Evolutionary conservation across 2,888 invertebrate genomes (phyloP), one percentile per base, ranked within the genome.

Genomic region (Leucophora obtusa): DNA sequence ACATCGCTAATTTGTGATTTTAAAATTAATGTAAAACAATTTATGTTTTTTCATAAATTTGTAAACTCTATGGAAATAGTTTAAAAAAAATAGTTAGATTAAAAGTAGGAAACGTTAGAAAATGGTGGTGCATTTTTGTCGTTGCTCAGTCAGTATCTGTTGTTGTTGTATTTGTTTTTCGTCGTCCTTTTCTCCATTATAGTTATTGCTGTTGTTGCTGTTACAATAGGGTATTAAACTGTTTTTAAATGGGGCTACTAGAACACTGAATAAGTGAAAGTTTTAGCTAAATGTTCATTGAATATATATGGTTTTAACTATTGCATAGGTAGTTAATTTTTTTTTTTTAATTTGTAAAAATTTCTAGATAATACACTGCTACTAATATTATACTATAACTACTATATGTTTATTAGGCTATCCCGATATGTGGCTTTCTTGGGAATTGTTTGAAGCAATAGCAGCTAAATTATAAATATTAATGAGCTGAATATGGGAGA

Each of bases 231-330:
- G 68, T 68, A 78, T 78, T 78, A 78, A 78, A 68, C 68, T 66
- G 71, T 80, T 80, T 79, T 66, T 51, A 72, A 80, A 75, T 80
- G 79, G 75, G 79, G 75, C 79, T 63, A 80, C 75, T 80, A 66
- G 79, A 63, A 63, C 66, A 66, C 56, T 35, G 66, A 53, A 54
- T n/a, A n/a, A 66, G 66, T 56, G 66, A 66, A 66, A 66, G 66
- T 66, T 66, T 66, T 43, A 14, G 43, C n/a, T n/a, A 47, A 47
- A 47, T 47, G 43, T 47, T 47, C 43, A n/a, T n/a, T 47, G 6
- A 2, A 47, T 47, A 6, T n/a, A 43, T 14, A 43, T 14, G 14
- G 43, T 43, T 43, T 43, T 43, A 43, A 21, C 2, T 21, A 21
- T 21, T 21, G 21, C 4, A 21, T 2, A 21, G 21, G 21, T 21